phyloP scores from a whole-genome alignment of 2,113 vertebrate species.

The Solenodon paradoxus region DNA sequence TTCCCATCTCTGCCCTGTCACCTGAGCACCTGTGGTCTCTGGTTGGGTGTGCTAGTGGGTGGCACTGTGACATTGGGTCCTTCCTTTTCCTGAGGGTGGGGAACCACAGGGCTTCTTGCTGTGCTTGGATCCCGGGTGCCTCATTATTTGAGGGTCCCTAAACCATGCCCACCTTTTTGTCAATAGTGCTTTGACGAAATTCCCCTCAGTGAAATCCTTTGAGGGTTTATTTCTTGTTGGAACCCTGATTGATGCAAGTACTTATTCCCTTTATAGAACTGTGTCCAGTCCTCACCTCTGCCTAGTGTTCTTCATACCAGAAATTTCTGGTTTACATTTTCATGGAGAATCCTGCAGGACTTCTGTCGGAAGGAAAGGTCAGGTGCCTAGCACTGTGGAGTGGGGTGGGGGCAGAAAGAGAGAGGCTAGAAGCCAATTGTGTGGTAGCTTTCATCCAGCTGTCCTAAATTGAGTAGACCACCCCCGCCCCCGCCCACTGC shows the following conservation, averaged over 20 bases:
- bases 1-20: not conserved
- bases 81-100: not conserved
- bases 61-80: not conserved
- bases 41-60: not conserved
- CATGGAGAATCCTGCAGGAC: not conserved
- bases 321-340: not conserved
- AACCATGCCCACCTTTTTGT: not conserved
- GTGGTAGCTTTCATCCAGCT: not conserved
- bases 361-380: not conserved
- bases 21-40: not conserved
- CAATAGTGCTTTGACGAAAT: not conserved
- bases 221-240: not conserved
- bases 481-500: too few relatives aligned
- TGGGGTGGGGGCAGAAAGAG: not conserved
- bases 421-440: not conserved
- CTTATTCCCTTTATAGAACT: not conserved
- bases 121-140: not conserved
- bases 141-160: not conserved
- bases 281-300: not conserved
- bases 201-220: not conserved
- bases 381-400: not conserved
- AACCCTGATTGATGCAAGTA: not conserved
- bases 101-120: not conserved
- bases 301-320: not conserved
- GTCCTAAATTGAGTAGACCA: not conserved